Evolutionary conservation across 2,888 invertebrate genomes (phyloP), one percentile per base, ranked within the genome.

Genomic region (Nephrotoma guestfalica): DNA sequence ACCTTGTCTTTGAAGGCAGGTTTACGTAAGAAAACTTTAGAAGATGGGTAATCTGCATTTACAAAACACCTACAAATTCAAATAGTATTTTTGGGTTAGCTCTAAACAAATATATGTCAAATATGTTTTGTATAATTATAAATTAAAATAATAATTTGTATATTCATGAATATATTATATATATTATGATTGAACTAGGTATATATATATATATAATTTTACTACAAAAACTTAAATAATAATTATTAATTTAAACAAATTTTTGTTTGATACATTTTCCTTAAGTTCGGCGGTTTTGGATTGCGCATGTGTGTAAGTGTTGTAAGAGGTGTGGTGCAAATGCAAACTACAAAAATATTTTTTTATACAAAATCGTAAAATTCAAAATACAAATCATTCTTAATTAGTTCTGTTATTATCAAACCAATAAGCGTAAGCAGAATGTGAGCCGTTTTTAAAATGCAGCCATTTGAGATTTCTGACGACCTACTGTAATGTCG

Each of bases 51-150:
- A 89, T 89, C 90, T 89, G 89, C 90, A 89, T 89, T 90, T 91
- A 91, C 89, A 89, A 90, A 90, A 90, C 90, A 91, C 91, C 91
- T 91, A 91, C 89, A 91, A 91, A 89, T 89, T 90, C 89, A 90
- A 87, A 30, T 30, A 86, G 85, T 41, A 71, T 71, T 30, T 30
- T 71, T 9, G 71, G 71, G 71, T 71, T 71, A 71, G 71, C 41
- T 57, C 87, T 86, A 86, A 87, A 87, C 71, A 71, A 71, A 71
- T 71, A 57, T 51, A 57, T 71, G 71, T 30, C 30, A 30, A 30
- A 30, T 30, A 30, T 30, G 30, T 30, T 30, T 30, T 30, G 30
- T 30, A 71, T 9, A 71, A 30, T 30, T 71, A 11, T 30, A 30
- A 30, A 11, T 71, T 71, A 71, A 71, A 71, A 71, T n/a, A 57